Conservation (phyloP, 2,888 invertebrate species). For the Pristionchus entomophagus region DNA sequence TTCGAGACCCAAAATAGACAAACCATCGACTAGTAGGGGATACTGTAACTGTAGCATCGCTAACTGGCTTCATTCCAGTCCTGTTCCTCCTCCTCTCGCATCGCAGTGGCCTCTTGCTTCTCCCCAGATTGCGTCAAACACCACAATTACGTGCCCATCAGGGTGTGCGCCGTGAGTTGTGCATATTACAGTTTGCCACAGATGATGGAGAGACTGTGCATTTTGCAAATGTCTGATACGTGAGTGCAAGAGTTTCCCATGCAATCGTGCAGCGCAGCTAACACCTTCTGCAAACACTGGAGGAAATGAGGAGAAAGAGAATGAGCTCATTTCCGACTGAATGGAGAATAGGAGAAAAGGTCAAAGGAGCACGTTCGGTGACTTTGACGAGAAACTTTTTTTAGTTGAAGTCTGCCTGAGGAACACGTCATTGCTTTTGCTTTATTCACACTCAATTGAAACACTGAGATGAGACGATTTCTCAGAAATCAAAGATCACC, state of each 20-base stretch:
- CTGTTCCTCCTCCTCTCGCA: constrained; percentile 79
- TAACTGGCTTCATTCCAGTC: neutral
- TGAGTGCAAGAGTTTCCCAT: neutral
- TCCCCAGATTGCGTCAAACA: constrained; percentile 96
- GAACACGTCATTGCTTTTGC: too few relatives aligned
- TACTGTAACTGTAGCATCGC: too few relatives aligned
- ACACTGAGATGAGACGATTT: neutral
- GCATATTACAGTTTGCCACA: neutral
- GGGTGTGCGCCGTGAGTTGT: constrained; percentile 78
- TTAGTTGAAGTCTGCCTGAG: too few relatives aligned
- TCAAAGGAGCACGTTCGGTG: neutral
- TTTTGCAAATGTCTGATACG: neutral
- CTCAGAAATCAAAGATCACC: neutral
- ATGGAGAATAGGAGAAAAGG: neutral
- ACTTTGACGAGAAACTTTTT: too few relatives aligned
- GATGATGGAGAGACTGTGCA: neutral
- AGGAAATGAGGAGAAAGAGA: constrained; percentile 32
- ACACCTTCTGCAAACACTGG: neutral
- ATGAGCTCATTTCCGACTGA: neutral
- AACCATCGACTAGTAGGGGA: too few relatives aligned
- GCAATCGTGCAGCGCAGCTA: neutral
- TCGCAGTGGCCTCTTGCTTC: constrained; percentile 95
- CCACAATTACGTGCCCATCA: constrained; percentile 95
- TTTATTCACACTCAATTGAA: neutral
- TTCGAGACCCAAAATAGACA: too few relatives aligned